Conservation (phyloP, 2,797 vertebrate species). For the Amphiprion clarkii region DNA sequence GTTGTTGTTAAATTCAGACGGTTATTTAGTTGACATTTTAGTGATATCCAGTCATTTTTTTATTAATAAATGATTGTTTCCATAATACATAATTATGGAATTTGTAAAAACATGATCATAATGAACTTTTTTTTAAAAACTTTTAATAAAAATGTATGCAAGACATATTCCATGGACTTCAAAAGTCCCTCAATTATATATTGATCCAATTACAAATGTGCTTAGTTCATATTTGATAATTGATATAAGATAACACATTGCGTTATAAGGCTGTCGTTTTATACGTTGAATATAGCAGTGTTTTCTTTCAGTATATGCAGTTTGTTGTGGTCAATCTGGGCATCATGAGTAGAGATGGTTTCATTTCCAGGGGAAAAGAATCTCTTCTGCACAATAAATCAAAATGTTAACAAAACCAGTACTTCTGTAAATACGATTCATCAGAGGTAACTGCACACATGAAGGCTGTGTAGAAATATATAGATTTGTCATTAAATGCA, state of each 20-base stretch:
- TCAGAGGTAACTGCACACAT: constrained; percentile 26
- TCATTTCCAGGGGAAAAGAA: constrained; percentile 15
- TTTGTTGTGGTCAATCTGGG: constrained; percentile 17
- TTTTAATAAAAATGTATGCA: no score
- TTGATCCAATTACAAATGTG: not conserved
- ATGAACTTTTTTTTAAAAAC: no score
- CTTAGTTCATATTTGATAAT: constrained; percentile 25
- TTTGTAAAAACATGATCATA: no score
- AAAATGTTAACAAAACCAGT: constrained; percentile 45
- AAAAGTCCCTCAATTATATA: no score
- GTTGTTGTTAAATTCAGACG: no score
- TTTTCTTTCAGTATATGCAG: not conserved
- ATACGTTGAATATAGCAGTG: not conserved
- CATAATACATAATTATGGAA: no score
- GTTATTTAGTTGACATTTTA: no score
- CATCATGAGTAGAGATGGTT: constrained; percentile 19
- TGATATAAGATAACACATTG: constrained; percentile 11
- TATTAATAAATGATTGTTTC: no score
- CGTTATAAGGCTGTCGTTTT: constrained; percentile 6
- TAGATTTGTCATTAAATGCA: constrained; percentile 47
- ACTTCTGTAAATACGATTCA: constrained; percentile 31
- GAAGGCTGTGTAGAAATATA: constrained; percentile 33
- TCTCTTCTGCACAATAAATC: constrained; percentile 31
- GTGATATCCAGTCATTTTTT: no score
- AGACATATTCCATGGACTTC: no score